Conservation (phyloP, 2,888 invertebrate genomes). For the Yponomeuta malinellus region DNA sequence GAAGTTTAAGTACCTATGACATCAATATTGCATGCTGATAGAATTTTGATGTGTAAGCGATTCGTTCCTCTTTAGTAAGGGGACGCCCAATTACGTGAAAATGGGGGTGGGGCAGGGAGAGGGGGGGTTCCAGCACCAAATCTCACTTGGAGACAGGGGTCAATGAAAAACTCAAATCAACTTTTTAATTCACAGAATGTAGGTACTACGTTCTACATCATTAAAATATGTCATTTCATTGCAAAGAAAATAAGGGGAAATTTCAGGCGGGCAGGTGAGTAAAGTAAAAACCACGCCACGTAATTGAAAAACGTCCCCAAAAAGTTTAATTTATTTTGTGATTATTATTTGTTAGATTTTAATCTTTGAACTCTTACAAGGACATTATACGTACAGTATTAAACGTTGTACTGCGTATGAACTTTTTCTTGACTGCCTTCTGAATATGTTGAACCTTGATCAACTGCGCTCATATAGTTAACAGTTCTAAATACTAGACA, state of each 20-base stretch:
- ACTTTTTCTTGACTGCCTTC: not conserved
- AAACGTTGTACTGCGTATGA: not conserved
- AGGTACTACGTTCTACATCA: too few species aligned
- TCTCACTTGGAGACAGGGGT: not conserved
- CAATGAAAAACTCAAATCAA: too few species aligned
- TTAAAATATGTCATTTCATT: too few species aligned
- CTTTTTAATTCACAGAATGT: too few species aligned
- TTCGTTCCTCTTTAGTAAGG: not conserved
- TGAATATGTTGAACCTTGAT: too few species aligned
- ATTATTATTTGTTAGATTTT: not conserved
- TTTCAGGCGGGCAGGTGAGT: too few species aligned
- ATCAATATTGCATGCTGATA: constrained; percentile 12
- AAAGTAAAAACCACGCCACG: too few species aligned
- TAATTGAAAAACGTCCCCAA: too few species aligned
- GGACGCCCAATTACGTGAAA: too few species aligned
- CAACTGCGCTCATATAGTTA: too few species aligned
- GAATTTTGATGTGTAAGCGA: constrained; percentile 2
- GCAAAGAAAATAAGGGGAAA: too few species aligned
- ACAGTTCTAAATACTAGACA: too few species aligned
- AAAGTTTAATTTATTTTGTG: not conserved
- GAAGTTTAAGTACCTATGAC: constrained; percentile 37
- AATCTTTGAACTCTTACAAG: not conserved
- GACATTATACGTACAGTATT: not conserved
- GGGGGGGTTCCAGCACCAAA: not conserved
- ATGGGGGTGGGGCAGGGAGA: not conserved